phyloP scores from a whole-genome alignment of 2,113 vertebrate species.

The Agelaius phoeniceus region DNA sequence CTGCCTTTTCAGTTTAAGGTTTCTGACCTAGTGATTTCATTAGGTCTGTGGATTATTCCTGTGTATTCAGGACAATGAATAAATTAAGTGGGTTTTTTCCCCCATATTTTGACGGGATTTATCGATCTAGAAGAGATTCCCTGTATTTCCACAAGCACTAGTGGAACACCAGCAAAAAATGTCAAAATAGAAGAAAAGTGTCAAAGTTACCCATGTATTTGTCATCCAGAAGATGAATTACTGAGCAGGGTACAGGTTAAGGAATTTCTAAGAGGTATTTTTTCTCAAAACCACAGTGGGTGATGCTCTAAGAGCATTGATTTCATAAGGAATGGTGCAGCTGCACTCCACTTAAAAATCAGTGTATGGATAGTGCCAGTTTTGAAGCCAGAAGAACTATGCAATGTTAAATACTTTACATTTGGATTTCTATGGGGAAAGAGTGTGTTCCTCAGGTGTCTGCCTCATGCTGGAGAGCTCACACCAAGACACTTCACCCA shows the following conservation, averaged over 20 bases:
- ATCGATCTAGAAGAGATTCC: not conserved
- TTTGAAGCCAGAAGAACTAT: not conserved
- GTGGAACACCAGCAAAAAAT: not conserved
- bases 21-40: not conserved
- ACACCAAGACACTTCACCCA: not conserved
- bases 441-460: not conserved
- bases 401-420: not conserved
- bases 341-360: not conserved
- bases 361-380: not conserved
- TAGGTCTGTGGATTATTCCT: not conserved
- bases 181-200: not conserved
- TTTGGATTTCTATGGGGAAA: not conserved
- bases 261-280: not conserved
- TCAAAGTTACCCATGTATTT: not conserved
- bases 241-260: not conserved
- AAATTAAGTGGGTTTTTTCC: fast-evolving
- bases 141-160: not conserved
- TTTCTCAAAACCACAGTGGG: not conserved
- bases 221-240: not conserved
- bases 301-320: not conserved
- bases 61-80: not conserved
- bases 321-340: not conserved
- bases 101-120: not conserved
- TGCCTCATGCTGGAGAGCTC: not conserved
- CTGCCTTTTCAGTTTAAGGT: not conserved